Evolutionary conservation across 2,113 vertebrate genomes (phyloP), one percentile per base, ranked within the genome.

Genomic region (Xiphorhynchus elegans): DNA sequence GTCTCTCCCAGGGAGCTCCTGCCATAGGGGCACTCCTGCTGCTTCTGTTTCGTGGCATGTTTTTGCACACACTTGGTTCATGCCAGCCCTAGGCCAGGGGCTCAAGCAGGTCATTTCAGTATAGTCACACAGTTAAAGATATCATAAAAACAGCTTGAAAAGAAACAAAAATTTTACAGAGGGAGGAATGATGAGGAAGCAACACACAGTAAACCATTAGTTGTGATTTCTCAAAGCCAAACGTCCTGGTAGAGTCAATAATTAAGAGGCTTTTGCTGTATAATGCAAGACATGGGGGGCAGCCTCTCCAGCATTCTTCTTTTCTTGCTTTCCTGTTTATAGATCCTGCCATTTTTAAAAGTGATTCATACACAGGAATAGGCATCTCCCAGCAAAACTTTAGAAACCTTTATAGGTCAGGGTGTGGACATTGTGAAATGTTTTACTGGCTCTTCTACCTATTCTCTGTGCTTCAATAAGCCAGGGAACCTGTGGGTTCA

Each of bases 401-500:
- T 37, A 96, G 73, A 95, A 87, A 95, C 90, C 83, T 96, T 95
- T 96, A 86, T 96, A 93, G 93, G 93, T 96, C 90, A 92, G 96
- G 95, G 96, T 89, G 96, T 96, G 96, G 96, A 81, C 90, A 89
- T 90, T 96, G 93, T 93, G 96, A 96, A 97, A 96, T 87, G 64
- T n/a, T 95, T 91, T 87, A 93, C 96, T 5, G 2, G 95, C 94
- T 96, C 83, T 92, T 83, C 94, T 96, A 13, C 88, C 94, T 93
- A 14, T 92, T 95, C 88, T 63, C 72, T 78, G 58, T 69, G 82
- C 89, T 89, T 84, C 87, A 47, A 29, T 56, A 95, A 23, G 15
- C 55, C 58, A 21, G 37, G 31, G 28, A 67, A 17, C 33, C 28
- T 0, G 31, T n/a, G 86, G 2, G 42, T 84, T 77, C 64, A 75